These are phyloP conservation scores for Dermolepida albohirtum DNA, from an alignment of 2,888 invertebrate genomes.

Conservation along the genomic window DNA sequence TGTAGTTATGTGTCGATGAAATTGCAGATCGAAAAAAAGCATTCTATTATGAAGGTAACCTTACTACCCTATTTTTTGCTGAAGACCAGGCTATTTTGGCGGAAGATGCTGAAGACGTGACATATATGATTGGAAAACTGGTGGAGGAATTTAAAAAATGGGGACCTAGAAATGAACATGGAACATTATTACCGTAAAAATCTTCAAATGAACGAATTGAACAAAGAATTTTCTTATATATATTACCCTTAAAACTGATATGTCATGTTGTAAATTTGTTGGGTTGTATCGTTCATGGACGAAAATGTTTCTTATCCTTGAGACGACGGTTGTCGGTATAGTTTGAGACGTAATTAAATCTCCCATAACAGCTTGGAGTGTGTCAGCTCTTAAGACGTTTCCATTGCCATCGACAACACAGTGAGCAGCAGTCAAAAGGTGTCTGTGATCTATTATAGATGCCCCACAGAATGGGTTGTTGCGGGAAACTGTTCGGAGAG, in stretches of 20 bases:
- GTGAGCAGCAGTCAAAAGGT: slow-evolving; percentile 42
- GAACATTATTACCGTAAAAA: too few species aligned
- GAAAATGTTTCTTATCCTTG: slow-evolving; percentile 28
- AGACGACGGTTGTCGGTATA: slow-evolving; percentile 3
- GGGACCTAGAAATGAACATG: too few species aligned
- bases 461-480: slow-evolving; percentile 41
- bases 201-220: too few species aligned
- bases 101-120: too few species aligned
- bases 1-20: too few species aligned
- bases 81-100: too few species aligned
- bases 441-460: slow-evolving; percentile 28
- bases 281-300: slow-evolving; percentile 35
- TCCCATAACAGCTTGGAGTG: slow-evolving; percentile 37
- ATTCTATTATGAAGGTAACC: too few species aligned
- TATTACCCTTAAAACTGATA: slow-evolving; percentile 41
- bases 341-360: slow-evolving; percentile 24
- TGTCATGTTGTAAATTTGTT: slow-evolving; percentile 19
- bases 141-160: too few species aligned
- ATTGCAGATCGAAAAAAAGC: too few species aligned
- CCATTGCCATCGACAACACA: slow-evolving; percentile 33
- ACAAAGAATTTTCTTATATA: neutral
- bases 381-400: slow-evolving; percentile 2
- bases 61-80: too few species aligned
- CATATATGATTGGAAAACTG: too few species aligned
- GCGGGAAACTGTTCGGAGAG: slow-evolving; percentile 34